Percentiles rank a stretch among this genome's conserved stretches.
These are phyloP conservation scores for Pandemis corylana DNA, from an alignment of 2,888 invertebrate species.

Conservation along the genomic window DNA sequence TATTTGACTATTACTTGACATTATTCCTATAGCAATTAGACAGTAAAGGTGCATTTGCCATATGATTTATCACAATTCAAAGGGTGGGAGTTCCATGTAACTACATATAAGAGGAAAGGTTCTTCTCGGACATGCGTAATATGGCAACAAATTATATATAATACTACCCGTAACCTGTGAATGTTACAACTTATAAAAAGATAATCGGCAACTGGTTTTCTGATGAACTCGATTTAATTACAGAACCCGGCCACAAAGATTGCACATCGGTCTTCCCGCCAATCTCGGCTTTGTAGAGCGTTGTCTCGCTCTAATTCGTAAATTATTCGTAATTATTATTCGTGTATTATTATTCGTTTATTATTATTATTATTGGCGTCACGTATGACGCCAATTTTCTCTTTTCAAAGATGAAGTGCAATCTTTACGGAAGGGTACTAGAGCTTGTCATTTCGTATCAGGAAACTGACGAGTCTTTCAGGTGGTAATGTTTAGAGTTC, in stretches of 20 bases:
- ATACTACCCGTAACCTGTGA: slow-evolving; percentile 33
- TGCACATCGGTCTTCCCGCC: too few relatives aligned
- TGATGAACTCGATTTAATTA: background rate
- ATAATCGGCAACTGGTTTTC: background rate
- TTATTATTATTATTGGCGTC: too few relatives aligned
- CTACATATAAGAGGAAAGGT: background rate
- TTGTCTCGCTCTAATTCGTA: too few relatives aligned
- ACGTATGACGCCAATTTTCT: too few relatives aligned
- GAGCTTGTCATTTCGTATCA: too few relatives aligned
- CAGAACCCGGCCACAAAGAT: too few relatives aligned
- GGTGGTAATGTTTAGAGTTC: too few relatives aligned
- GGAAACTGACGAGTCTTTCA: too few relatives aligned
- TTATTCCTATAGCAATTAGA: background rate
- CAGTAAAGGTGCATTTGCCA: background rate
- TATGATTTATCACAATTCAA: slow-evolving; percentile 1
- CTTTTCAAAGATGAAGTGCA: background rate
- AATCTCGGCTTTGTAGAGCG: too few relatives aligned
- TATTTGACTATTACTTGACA: background rate
- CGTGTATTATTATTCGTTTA: too few relatives aligned
- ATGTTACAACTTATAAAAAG: slow-evolving; percentile 13
- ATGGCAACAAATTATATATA: slow-evolving; percentile 38
- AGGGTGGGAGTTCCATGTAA: background rate
- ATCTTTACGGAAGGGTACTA: background rate
- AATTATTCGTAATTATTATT: too few relatives aligned
- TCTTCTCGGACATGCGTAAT: slow-evolving; percentile 5